Conservation (phyloP, 1,140 invertebrate genomes). For the Diploscapter pachys region DNA sequence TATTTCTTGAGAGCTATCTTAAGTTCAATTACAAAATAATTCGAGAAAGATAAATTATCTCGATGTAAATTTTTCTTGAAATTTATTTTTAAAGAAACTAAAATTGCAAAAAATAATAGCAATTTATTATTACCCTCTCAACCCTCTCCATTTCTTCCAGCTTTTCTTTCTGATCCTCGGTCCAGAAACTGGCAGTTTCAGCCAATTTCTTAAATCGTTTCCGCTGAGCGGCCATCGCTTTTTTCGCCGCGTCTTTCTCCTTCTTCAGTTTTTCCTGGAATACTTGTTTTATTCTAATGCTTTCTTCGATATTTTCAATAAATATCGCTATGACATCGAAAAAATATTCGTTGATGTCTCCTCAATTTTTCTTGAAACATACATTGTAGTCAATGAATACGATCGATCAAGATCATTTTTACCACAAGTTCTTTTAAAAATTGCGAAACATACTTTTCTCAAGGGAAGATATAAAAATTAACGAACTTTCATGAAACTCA, state of each 20-base stretch:
- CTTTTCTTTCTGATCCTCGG: constrained; percentile 15
- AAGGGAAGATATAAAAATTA: too few relatives aligned
- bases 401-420: neutral
- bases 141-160: constrained; percentile 30
- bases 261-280: constrained; percentile 22
- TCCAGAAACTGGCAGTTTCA: constrained; percentile 24
- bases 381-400: neutral
- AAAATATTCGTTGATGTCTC: constrained; percentile 12
- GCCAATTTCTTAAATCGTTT: constrained; percentile 28
- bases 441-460: too few relatives aligned
- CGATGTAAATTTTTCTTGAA: too few relatives aligned
- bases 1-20: too few relatives aligned
- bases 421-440: too few relatives aligned
- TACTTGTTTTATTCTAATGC: too few relatives aligned
- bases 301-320: neutral
- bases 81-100: too few relatives aligned
- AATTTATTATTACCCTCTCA: constrained; percentile 11
- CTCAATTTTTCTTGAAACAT: neutral
- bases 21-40: too few relatives aligned
- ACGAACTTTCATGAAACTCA: too few relatives aligned
- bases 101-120: too few relatives aligned
- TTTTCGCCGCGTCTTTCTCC: constrained; percentile 28
- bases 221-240: constrained; percentile 23
- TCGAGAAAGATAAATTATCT: too few relatives aligned
- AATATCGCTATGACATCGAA: neutral